These are phyloP conservation scores for Catagonus wagneri DNA, from an alignment of 2,113 vertebrate genomes.

Conservation along the genomic window DNA sequence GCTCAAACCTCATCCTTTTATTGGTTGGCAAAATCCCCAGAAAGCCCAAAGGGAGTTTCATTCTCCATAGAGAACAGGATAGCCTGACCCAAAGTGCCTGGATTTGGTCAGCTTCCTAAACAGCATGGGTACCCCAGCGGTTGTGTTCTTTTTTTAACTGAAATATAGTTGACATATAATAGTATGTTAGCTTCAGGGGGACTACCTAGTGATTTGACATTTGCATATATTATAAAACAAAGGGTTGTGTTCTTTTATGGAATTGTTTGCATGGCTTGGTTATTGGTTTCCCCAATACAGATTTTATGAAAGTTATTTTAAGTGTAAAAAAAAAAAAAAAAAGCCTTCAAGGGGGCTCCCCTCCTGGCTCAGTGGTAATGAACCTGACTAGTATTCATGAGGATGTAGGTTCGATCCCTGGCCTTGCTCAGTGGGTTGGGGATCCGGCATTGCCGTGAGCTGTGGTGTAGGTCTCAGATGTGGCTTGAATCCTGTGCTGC, in stretches of 20 bases:
- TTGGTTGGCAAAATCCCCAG: slow-evolving; percentile 1
- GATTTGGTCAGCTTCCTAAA: neutral
- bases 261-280: slow-evolving; percentile 35
- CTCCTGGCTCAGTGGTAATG: too few relatives aligned
- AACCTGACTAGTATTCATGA: too few relatives aligned
- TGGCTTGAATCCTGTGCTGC: too few relatives aligned
- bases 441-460: too few relatives aligned
- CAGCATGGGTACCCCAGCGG: neutral
- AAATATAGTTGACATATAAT: neutral
- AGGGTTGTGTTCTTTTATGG: neutral
- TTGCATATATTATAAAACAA: neutral
- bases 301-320: slow-evolving; percentile 9
- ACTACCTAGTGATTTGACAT: neutral
- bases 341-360: too few relatives aligned
- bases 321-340: neutral
- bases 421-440: too few relatives aligned
- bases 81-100: neutral
- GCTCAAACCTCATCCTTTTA: neutral
- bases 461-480: too few relatives aligned
- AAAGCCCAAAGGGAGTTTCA: neutral
- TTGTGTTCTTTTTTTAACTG: neutral
- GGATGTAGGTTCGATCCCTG: too few relatives aligned
- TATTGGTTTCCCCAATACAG: slow-evolving; percentile 31
- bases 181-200: neutral
- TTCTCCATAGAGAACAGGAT: neutral